Percentiles rank a stretch among this genome's conserved stretches.
Evolutionary conservation across 2,888 invertebrate species (phyloP).

Genomic region (Leptinotarsa peninsularis): DNA sequence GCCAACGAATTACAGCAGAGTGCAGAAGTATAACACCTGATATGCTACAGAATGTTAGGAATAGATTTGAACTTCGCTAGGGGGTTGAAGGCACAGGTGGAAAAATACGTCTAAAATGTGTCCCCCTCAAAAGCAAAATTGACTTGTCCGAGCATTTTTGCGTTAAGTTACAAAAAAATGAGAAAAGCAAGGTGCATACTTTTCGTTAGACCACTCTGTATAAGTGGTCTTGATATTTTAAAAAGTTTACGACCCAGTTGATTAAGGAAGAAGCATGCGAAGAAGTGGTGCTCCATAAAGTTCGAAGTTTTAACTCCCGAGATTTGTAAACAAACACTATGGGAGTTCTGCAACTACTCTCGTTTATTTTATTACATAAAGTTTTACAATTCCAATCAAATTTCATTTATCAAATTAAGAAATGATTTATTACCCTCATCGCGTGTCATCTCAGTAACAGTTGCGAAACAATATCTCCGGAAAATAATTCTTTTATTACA

Average conservation of each 20-base stretch:
- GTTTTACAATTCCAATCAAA: slow-evolving; percentile 12
- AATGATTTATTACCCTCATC: slow-evolving; percentile 18
- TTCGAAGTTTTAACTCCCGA: neutral
- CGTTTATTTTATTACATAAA: slow-evolving; percentile 18
- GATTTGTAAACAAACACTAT: slow-evolving; percentile 15
- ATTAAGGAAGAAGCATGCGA: slow-evolving; percentile 7
- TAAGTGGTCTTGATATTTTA: neutral
- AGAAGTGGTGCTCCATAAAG: slow-evolving; percentile 14
- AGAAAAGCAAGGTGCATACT: too few relatives aligned
- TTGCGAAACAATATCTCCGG: slow-evolving; percentile 11
- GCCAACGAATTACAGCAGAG: too few relatives aligned
- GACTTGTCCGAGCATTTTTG: too few relatives aligned
- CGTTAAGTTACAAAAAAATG: too few relatives aligned
- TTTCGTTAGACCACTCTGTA: too few relatives aligned
- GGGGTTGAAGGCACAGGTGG: too few relatives aligned
- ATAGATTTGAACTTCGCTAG: too few relatives aligned
- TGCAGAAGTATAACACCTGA: too few relatives aligned
- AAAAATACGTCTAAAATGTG: too few relatives aligned
- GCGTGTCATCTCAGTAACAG: slow-evolving; percentile 6
- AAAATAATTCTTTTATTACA: slow-evolving; percentile 15
- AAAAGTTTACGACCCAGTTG: slow-evolving; percentile 14
- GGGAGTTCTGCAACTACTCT: slow-evolving; percentile 16
- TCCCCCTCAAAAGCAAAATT: too few relatives aligned
- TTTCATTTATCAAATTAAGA: slow-evolving; percentile 18
- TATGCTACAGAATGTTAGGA: too few relatives aligned